A percentile compares a stretch with the other conserved stretches of the same genome.
These are phyloP conservation scores for Epizoanthus scotinus DNA, from an alignment of 92 coral and sea anemone species.

Conservation along the genomic window DNA sequence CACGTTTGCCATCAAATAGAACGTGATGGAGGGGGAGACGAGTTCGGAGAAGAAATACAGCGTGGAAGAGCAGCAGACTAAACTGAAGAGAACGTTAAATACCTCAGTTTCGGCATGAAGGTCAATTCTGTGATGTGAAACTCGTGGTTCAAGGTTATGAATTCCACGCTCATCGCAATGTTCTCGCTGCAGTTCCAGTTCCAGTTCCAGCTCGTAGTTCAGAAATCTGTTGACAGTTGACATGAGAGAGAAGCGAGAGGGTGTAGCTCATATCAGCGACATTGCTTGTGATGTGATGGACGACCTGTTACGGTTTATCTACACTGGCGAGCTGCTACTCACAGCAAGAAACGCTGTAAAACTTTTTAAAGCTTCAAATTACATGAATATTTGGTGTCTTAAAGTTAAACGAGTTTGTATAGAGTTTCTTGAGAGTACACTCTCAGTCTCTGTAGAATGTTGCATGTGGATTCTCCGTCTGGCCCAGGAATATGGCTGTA, in stretches of 20 bases:
- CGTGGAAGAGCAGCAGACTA: too few relatives aligned
- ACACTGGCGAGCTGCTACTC: background rate
- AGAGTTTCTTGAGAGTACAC: too few relatives aligned
- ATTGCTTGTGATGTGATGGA: background rate
- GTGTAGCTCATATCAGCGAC: background rate
- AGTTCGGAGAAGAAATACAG: too few relatives aligned
- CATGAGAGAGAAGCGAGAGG: conserved; percentile 2
- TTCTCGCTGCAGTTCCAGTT: background rate
- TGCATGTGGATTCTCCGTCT: too few relatives aligned
- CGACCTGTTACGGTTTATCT: background rate
- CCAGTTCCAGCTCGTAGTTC: background rate
- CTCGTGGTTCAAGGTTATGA: background rate
- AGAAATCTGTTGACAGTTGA: background rate
- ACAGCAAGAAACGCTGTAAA: background rate
- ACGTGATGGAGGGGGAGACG: too few relatives aligned
- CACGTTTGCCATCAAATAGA: too few relatives aligned
- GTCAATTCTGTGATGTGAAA: background rate
- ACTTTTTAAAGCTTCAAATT: background rate
- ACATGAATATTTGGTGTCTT: background rate
- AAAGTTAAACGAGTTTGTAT: background rate
- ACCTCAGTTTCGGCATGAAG: background rate
- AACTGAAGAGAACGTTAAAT: too few relatives aligned
- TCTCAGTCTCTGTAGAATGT: too few relatives aligned
- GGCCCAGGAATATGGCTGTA: too few relatives aligned
- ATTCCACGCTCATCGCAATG: background rate